These are phyloP conservation scores for Drosophila sordidapex DNA, from an alignment of 2,888 invertebrate species.

Conservation along the genomic window DNA sequence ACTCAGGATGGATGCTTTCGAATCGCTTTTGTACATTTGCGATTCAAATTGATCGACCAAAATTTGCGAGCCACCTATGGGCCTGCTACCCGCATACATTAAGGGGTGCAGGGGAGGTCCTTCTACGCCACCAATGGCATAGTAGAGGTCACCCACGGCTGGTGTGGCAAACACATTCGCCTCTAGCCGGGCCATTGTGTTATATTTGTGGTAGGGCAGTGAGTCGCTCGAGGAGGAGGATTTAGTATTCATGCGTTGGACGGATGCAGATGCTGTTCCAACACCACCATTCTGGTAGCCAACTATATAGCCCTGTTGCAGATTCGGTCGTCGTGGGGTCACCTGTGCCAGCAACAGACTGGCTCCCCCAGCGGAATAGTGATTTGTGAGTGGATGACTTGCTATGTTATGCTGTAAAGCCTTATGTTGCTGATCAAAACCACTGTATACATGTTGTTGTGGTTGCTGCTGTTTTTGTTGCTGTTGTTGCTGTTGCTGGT, in stretches of 20 bases:
- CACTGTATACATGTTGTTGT: slow-evolving; percentile 49
- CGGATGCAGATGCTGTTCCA: slow-evolving; percentile 22
- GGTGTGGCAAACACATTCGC: slow-evolving; percentile 68
- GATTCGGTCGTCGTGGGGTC: slow-evolving; percentile 44
- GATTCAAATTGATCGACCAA: slow-evolving; percentile 80
- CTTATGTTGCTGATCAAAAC: slow-evolving; percentile 49
- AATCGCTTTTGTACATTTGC: slow-evolving; percentile 85
- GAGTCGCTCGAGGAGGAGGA: slow-evolving; percentile 85
- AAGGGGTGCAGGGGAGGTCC: slow-evolving; percentile 69
- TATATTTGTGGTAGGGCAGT: slow-evolving; percentile 82
- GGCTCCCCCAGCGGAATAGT: slow-evolving; percentile 49
- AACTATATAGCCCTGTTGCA: slow-evolving; percentile 57
- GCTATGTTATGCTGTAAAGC: slow-evolving; percentile 21
- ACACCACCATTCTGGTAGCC: slow-evolving; percentile 61
- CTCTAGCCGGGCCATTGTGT: slow-evolving; percentile 81
- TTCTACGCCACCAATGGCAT: slow-evolving; percentile 57
- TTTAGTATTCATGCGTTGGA: slow-evolving; percentile 81
- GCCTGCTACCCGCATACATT: slow-evolving; percentile 82
- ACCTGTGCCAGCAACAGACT: slow-evolving; percentile 60
- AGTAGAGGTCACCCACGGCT: slow-evolving; percentile 67
- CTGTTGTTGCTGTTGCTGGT: slow-evolving; percentile 51
- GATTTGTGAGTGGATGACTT: slow-evolving; percentile 53
- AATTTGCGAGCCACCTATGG: slow-evolving; percentile 83
- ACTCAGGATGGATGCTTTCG: slow-evolving; percentile 84
- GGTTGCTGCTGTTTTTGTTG: slow-evolving; percentile 44